A percentile compares a stretch with the other conserved stretches of the same genome.
phyloP scores from a whole-genome alignment of 1,140 invertebrate species.

The Tetramorium simillimum region DNA sequence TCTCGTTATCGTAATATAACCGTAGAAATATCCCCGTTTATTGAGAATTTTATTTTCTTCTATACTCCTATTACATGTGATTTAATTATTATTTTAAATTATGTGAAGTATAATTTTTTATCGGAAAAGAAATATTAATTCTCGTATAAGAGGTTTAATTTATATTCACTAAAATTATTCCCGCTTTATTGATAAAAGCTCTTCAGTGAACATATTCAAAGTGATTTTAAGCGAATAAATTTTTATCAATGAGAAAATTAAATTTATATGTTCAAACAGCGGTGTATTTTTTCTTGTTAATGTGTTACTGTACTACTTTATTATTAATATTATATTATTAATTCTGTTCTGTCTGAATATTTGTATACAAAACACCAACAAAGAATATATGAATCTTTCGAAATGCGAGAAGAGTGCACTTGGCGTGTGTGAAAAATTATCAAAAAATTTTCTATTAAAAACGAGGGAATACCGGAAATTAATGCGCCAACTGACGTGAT shows the following conservation, averaged over 20 bases:
- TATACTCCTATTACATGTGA: background rate
- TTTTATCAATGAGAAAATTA: background rate
- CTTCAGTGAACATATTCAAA: background rate
- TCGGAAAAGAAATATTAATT: background rate
- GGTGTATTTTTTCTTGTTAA: background rate
- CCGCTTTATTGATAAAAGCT: background rate
- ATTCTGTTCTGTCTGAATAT: background rate
- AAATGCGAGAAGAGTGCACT: background rate
- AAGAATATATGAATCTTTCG: background rate
- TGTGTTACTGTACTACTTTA: background rate
- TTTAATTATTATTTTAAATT: slow-evolving; percentile 10
- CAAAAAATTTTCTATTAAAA: background rate
- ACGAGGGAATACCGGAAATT: background rate
- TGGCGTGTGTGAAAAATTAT: background rate
- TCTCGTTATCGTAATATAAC: background rate
- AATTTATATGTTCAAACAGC: background rate
- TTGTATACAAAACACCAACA: background rate
- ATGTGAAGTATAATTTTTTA: background rate
- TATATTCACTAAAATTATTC: background rate
- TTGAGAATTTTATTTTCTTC: background rate
- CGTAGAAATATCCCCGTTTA: background rate
- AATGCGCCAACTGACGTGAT: background rate
- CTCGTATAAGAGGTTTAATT: background rate
- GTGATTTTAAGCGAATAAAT: background rate
- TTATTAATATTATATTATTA: background rate